A percentile compares a stretch with the other conserved stretches of the same genome.
Conservation (phyloP, 1,140 invertebrate genomes). For the Mesaphorura yosii region DNA sequence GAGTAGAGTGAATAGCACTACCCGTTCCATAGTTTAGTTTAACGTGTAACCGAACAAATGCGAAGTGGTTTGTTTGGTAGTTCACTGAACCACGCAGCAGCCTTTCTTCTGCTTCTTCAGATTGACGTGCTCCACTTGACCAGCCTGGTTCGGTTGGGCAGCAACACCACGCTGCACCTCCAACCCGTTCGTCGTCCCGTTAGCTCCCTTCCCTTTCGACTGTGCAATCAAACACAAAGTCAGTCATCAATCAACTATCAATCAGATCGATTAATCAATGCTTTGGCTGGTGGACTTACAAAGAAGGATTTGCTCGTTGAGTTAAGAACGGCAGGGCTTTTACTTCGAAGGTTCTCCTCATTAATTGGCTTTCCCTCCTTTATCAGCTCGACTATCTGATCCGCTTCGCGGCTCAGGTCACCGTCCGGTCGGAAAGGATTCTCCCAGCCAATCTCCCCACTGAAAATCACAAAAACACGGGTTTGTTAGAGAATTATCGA, state of each 20-base stretch:
- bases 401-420: conserved; percentile 83
- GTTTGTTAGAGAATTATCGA: conserved; percentile 2
- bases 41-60: too few relatives aligned
- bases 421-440: conserved; percentile 94
- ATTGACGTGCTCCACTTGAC: conserved; percentile 68
- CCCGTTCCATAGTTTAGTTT: too few relatives aligned
- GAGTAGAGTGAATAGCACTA: too few relatives aligned
- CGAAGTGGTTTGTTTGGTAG: background rate
- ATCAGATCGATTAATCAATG: background rate
- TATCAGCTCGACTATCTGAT: conserved; percentile 88
- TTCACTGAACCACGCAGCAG: conserved; percentile 75
- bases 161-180: conserved; percentile 61
- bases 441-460: conserved; percentile 87
- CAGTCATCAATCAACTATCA: conserved; percentile 8
- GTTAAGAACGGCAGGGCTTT: conserved; percentile 30
- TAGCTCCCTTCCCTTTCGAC: conserved; percentile 33
- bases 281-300: background rate
- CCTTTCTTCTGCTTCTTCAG: conserved; percentile 83
- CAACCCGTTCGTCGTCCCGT: conserved; percentile 38
- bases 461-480: conserved; percentile 43
- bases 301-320: background rate
- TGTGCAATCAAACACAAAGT: conserved; percentile 9
- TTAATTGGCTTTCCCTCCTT: conserved; percentile 75
- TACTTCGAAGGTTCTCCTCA: conserved; percentile 32
- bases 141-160: conserved; percentile 52